These are phyloP conservation scores for Ficedula albicollis DNA, from an alignment of 2,797 vertebrate genomes.

Conservation along the genomic window DNA sequence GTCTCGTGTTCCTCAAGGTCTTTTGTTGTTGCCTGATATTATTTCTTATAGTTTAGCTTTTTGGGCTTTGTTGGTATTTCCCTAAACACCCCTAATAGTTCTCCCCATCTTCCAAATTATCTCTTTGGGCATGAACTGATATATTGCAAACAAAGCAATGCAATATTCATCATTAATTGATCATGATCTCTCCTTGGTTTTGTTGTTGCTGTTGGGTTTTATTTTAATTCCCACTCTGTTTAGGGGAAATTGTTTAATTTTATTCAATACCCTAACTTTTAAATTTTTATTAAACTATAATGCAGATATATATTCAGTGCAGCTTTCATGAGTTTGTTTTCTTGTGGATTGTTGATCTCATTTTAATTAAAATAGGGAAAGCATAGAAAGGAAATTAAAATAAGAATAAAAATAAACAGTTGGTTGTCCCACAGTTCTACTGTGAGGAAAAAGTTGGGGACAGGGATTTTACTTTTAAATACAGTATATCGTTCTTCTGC, in stretches of 20 bases:
- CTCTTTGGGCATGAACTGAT: conserved; percentile 66
- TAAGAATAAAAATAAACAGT: background rate
- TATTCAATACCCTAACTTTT: conserved; percentile 44
- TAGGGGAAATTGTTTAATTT: conserved; percentile 50
- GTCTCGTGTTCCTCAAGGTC: conserved; percentile 45
- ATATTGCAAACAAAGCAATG: conserved; percentile 53
- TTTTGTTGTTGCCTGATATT: conserved; percentile 38
- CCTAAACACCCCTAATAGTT: background rate
- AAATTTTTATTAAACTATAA: conserved; percentile 42
- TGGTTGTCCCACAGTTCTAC: background rate
- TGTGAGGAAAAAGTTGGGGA: background rate
- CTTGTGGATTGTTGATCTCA: conserved; percentile 23
- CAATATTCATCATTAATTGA: conserved; percentile 67
- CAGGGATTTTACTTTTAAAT: background rate
- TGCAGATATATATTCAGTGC: conserved; percentile 28
- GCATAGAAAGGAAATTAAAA: conserved; percentile 1
- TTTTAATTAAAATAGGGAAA: conserved; percentile 58
- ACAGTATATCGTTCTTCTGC: background rate
- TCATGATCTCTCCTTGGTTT: conserved; percentile 35
- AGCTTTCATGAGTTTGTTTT: conserved; percentile 22
- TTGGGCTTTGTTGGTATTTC: conserved; percentile 13
- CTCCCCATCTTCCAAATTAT: conserved; percentile 34
- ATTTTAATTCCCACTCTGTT: conserved; percentile 43
- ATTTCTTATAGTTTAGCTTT: conserved; percentile 13
- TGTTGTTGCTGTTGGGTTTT: conserved; percentile 36